Conservation (phyloP, 2,888 invertebrate species). For the Copidosoma aretas region DNA sequence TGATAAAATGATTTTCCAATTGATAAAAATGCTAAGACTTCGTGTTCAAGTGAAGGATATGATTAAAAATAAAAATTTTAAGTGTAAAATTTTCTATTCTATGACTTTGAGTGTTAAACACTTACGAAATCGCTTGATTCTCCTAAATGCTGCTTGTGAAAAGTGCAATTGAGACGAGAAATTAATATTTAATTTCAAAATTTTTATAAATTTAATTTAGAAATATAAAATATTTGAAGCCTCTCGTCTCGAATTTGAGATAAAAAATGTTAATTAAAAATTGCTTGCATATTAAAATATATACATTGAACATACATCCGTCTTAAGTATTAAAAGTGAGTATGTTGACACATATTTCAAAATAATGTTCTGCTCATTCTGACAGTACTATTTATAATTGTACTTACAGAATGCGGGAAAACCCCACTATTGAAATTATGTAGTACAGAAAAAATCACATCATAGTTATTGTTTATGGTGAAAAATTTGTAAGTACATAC, state of each 20-base stretch:
- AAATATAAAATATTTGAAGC: background rate
- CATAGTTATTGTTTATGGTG: too few species aligned
- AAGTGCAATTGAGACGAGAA: slow-evolving; percentile 48
- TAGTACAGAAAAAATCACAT: background rate
- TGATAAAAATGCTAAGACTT: slow-evolving; percentile 21
- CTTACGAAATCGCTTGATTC: slow-evolving; percentile 63
- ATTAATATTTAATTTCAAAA: slow-evolving; percentile 21
- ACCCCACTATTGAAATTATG: too few species aligned
- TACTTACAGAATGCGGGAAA: background rate
- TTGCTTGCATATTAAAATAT: slow-evolving; percentile 4
- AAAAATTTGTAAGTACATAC: too few species aligned
- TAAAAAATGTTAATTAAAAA: slow-evolving; percentile 5
- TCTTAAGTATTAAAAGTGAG: slow-evolving; percentile 24
- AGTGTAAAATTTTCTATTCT: slow-evolving; percentile 22
- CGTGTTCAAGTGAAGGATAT: slow-evolving; percentile 20
- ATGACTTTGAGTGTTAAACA: slow-evolving; percentile 45
- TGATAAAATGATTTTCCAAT: slow-evolving; percentile 19
- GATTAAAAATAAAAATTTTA: slow-evolving; percentile 11
- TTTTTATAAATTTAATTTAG: slow-evolving; percentile 15
- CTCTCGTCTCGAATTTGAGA: slow-evolving; percentile 11
- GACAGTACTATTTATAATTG: slow-evolving; percentile 27
- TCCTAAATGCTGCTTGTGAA: slow-evolving; percentile 62
- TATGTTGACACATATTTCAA: slow-evolving; percentile 57
- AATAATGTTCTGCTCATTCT: slow-evolving; percentile 45
- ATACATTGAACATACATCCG: slow-evolving; percentile 15